phyloP scores from a whole-genome alignment of 2,888 invertebrate genomes.

The Harmothoe impar region DNA sequence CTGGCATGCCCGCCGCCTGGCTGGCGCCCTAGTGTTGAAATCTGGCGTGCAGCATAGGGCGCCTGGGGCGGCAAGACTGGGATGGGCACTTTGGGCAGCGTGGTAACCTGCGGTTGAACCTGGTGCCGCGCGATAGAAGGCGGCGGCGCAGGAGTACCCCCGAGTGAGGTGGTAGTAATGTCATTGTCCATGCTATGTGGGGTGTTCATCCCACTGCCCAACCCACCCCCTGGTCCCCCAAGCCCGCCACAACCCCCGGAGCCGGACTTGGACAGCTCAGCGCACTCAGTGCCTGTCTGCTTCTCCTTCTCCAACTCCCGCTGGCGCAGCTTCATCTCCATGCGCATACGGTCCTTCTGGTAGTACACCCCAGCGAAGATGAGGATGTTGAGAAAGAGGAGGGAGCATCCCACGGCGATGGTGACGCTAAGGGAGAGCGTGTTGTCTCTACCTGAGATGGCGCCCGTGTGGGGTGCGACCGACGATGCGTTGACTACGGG shows the following conservation, averaged over 20 bases:
- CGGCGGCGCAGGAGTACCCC: conserved; percentile 43
- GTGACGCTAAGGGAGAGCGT: conserved; percentile 78
- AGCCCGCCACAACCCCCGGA: background rate
- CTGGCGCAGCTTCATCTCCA: conserved; percentile 74
- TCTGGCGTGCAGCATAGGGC: conserved; percentile 44
- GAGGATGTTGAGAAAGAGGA: conserved; percentile 94
- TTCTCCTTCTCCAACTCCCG: conserved; percentile 68
- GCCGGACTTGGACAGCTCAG: background rate
- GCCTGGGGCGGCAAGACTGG: conserved; percentile 63
- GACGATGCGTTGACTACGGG: background rate
- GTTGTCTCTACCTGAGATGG: conserved; percentile 60
- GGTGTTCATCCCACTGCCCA: background rate
- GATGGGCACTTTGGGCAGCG: conserved; percentile 60
- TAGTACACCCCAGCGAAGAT: conserved; percentile 98
- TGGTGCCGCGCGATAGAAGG: conserved; percentile 58
- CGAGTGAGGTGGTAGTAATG: background rate
- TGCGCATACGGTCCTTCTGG: conserved; percentile 85
- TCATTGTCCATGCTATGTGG: background rate
- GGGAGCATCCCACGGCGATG: conserved; percentile 96
- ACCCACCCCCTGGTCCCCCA: conserved; percentile 26
- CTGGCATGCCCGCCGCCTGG: background rate
- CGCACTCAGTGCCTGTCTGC: conserved; percentile 6
- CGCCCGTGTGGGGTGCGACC: conserved; percentile 34
- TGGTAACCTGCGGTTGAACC: conserved; percentile 57
- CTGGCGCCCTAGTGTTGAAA: conserved; percentile 30